These are phyloP conservation scores for Dipodomys spectabilis DNA, from an alignment of 2,113 vertebrate species.

Conservation along the genomic window DNA sequence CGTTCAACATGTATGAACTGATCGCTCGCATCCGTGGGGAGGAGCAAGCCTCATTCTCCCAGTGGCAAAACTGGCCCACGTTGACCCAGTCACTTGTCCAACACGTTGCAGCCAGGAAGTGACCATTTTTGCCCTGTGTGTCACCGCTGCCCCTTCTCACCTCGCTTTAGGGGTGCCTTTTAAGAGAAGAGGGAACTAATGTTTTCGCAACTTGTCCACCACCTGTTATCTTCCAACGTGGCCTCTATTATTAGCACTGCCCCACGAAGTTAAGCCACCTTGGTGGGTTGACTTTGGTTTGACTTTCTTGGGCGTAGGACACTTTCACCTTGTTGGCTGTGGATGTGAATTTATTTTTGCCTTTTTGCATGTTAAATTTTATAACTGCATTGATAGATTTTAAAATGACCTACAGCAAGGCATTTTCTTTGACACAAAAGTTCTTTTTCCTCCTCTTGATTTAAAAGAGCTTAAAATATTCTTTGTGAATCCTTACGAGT, in stretches of 20 bases:
- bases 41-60: not conserved
- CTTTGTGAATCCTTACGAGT: not conserved
- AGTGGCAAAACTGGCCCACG: not conserved
- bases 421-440: not conserved
- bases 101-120: not conserved
- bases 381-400: not conserved
- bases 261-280: not conserved
- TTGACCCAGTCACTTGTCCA: not conserved
- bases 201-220: not conserved
- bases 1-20: not conserved
- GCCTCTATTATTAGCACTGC: not conserved
- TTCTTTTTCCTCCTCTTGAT: conserved; percentile 16
- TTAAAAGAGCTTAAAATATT: conserved; percentile 31
- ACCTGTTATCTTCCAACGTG: not conserved
- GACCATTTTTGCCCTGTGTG: not conserved
- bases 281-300: not conserved
- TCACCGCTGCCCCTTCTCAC: not conserved
- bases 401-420: not conserved
- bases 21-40: too few species aligned
- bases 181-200: not conserved
- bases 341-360: not conserved
- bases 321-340: not conserved
- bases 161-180: not conserved
- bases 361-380: not conserved
- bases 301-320: not conserved